These are phyloP conservation scores for Rhabdomys pumilio DNA, from an alignment of 2,797 vertebrate genomes.

Conservation along the genomic window DNA sequence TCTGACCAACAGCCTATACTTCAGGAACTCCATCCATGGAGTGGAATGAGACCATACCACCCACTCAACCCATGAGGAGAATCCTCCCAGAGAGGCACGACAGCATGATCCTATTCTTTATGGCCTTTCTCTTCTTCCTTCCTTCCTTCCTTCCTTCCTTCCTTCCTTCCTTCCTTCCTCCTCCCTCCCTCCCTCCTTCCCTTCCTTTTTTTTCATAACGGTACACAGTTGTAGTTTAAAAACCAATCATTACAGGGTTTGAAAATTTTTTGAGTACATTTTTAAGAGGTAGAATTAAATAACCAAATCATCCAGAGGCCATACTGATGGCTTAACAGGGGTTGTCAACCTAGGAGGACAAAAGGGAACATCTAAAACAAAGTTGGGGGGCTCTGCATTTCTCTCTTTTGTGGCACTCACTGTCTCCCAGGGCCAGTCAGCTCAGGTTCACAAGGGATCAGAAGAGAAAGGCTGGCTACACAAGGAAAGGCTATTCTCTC, in stretches of 20 bases:
- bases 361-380: not conserved
- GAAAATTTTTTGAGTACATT: not conserved
- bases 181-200: accelerated
- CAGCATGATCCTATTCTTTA: not conserved
- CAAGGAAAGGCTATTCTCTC: not conserved
- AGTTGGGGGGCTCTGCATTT: not conserved
- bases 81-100: not conserved
- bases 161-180: no score
- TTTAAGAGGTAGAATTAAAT: not conserved
- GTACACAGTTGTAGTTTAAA: not conserved
- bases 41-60: no score
- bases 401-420: not conserved
- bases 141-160: no score
- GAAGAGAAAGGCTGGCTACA: not conserved
- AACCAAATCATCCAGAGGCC: not conserved
- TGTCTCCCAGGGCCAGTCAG: not conserved
- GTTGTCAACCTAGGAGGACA: not conserved
- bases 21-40: not conserved
- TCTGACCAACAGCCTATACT: not conserved
- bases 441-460: not conserved
- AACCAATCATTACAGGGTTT: not conserved
- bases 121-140: accelerated
- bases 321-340: not conserved
- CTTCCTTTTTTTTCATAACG: no score
- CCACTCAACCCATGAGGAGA: not conserved